Conservation (phyloP, 37 sponge, comb jelly and placozoan species). For the Corticium candelabrum region DNA sequence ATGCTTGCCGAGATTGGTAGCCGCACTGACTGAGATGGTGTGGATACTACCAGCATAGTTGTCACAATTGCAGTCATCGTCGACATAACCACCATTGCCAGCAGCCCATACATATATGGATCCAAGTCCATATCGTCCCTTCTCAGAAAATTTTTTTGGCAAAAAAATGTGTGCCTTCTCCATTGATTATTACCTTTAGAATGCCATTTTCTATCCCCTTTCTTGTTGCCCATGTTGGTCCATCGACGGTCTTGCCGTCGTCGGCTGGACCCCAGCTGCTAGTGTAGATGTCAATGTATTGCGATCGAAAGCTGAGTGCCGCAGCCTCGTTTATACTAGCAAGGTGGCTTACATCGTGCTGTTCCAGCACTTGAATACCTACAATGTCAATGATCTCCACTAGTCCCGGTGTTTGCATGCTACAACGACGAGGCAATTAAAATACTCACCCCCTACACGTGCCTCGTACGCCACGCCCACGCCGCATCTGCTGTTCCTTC, state of each 20-base stretch:
- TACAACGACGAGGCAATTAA: too few species aligned
- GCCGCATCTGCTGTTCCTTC: conserved; percentile 58
- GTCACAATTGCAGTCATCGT: conserved; percentile 93
- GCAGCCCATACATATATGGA: conserved; percentile 97
- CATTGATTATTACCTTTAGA: too few species aligned
- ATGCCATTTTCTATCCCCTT: neutral
- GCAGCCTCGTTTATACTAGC: conserved; percentile 85
- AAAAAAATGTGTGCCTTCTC: too few species aligned
- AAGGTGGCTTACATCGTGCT: too few species aligned
- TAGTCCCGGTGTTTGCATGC: too few species aligned
- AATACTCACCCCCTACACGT: too few species aligned
- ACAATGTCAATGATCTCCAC: too few species aligned
- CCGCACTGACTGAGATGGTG: conserved; percentile 82
- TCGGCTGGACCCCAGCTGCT: conserved; percentile 97
- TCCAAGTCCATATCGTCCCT: conserved; percentile 43
- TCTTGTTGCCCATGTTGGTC: conserved; percentile 37
- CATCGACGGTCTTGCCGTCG: conserved; percentile 89
- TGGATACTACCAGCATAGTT: conserved; percentile 87
- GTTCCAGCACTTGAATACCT: conserved; percentile 97
- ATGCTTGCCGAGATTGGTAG: conserved; percentile 45
- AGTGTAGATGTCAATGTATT: conserved; percentile 94
- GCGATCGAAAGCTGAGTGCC: conserved; percentile 64
- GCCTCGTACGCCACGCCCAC: conserved; percentile 82
- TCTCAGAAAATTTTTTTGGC: conserved; percentile 54
- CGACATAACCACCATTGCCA: conserved; percentile 83